Conservation (phyloP, 23 tunicate species). For the Styela clava region DNA sequence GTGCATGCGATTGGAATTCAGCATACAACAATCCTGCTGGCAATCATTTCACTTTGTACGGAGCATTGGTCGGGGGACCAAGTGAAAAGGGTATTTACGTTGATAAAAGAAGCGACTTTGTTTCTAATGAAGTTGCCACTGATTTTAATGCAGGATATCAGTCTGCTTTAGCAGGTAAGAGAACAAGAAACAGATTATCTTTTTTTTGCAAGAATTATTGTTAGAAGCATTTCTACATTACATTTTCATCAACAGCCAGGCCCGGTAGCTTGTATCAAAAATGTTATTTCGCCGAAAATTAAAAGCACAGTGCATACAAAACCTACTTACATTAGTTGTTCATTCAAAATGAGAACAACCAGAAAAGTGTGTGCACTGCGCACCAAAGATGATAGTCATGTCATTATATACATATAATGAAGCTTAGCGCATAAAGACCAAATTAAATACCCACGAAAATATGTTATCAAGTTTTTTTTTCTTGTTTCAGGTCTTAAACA, state of each 20-base stretch:
- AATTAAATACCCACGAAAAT: too few relatives aligned
- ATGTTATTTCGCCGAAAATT: too few relatives aligned
- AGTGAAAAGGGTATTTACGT: constrained; percentile 40
- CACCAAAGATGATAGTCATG: too few relatives aligned
- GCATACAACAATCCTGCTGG: constrained; percentile 31
- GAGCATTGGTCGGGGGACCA: constrained; percentile 86
- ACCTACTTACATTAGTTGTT: too few relatives aligned
- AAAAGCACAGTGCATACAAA: too few relatives aligned
- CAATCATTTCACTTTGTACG: constrained; percentile 72
- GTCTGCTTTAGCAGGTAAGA: constrained; percentile 79
- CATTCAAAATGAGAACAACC: too few relatives aligned
- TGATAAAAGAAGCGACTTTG: constrained; percentile 68
- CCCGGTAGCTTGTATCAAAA: too few relatives aligned
- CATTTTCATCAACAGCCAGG: constrained; percentile 5
- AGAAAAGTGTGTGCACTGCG: too few relatives aligned
- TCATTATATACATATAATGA: too few relatives aligned
- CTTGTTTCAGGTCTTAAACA: constrained; percentile 33
- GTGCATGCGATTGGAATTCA: constrained; percentile 63
- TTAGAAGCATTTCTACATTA: not conserved
- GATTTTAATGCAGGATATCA: constrained; percentile 95
- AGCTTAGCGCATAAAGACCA: too few relatives aligned
- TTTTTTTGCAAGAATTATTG: not conserved
- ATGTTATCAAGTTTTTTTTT: too few relatives aligned
- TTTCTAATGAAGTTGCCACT: constrained; percentile 81
- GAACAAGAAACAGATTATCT: too few relatives aligned